A percentile compares a stretch with the other conserved stretches of the same genome.
Conservation (phyloP, 2,888 invertebrate genomes). For the Chydorus sphaericus region DNA sequence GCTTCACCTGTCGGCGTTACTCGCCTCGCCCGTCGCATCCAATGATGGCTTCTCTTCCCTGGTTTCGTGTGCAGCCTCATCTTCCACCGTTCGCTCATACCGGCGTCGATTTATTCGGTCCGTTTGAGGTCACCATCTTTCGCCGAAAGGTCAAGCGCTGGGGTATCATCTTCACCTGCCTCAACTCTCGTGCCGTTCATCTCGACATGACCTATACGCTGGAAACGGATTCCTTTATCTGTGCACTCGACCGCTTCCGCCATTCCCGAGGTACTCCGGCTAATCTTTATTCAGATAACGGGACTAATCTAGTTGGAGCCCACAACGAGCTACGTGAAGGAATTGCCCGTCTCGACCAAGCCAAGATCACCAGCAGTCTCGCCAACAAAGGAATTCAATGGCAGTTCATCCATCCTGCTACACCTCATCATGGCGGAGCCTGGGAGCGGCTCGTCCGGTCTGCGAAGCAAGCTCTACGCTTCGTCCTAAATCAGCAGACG, state of each 20-base stretch:
- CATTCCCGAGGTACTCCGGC: not conserved
- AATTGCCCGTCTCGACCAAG: too few relatives aligned
- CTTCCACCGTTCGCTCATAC: not conserved
- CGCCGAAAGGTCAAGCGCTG: not conserved
- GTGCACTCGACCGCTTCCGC: not conserved
- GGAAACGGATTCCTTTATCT: not conserved
- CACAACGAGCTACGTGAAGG: too few relatives aligned
- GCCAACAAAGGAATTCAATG: constrained; percentile 16
- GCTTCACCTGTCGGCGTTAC: not conserved
- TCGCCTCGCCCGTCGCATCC: not conserved
- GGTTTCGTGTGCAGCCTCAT: not conserved
- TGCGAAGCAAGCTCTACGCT: constrained; percentile 15
- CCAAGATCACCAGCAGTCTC: too few relatives aligned
- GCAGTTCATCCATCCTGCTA: constrained; percentile 18
- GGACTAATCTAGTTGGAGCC: too few relatives aligned
- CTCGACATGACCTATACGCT: not conserved
- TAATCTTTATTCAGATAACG: not conserved
- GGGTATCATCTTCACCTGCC: constrained; percentile 4
- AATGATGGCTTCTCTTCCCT: constrained; percentile 5
- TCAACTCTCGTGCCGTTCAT: not conserved
- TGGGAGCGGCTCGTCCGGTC: constrained; percentile 20
- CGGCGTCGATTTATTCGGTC: constrained; percentile 3
- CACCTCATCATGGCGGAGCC: constrained; percentile 20
- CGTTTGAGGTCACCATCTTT: not conserved
- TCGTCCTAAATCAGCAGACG: constrained; percentile 8